phyloP scores from a whole-genome alignment of 2,113 vertebrate genomes.

The Ictalurus punctatus region DNA sequence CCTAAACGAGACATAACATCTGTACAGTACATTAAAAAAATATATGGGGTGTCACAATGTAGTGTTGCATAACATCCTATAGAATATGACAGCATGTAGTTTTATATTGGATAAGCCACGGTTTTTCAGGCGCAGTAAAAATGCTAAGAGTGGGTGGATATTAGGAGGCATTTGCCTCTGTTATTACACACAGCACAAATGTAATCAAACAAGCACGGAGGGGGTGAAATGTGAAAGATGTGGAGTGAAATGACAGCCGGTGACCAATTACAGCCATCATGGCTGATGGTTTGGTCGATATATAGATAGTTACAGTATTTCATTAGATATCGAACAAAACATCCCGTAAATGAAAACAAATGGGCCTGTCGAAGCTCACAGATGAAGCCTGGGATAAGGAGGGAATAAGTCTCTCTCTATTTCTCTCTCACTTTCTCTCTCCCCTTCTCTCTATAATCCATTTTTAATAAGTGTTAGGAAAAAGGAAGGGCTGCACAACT shows the following conservation, averaged over 20 bases:
- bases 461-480: slow-evolving; percentile 62
- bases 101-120: neutral
- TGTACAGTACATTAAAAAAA: neutral
- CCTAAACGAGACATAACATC: neutral
- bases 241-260: slow-evolving; percentile 58
- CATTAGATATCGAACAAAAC: slow-evolving; percentile 69
- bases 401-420: slow-evolving; percentile 34
- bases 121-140: neutral
- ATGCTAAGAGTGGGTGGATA: slow-evolving; percentile 21
- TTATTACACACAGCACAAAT: slow-evolving; percentile 57
- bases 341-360: slow-evolving; percentile 72
- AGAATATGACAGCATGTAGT: neutral
- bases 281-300: slow-evolving; percentile 64
- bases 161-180: slow-evolving; percentile 45
- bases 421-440: neutral
- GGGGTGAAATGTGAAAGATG: slow-evolving; percentile 50
- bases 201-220: slow-evolving; percentile 57
- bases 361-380: slow-evolving; percentile 64
- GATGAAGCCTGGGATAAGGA: slow-evolving; percentile 44
- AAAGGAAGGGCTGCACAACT: slow-evolving; percentile 42
- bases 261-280: slow-evolving; percentile 56
- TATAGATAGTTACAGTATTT: slow-evolving; percentile 69
- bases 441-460: slow-evolving; percentile 52
- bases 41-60: neutral
- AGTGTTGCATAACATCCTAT: slow-evolving; percentile 3